Percentiles rank a stretch among this genome's conserved stretches.
Evolutionary conservation across 2,113 vertebrate genomes (phyloP).

Genomic region (Poeciliopsis occidentalis): DNA sequence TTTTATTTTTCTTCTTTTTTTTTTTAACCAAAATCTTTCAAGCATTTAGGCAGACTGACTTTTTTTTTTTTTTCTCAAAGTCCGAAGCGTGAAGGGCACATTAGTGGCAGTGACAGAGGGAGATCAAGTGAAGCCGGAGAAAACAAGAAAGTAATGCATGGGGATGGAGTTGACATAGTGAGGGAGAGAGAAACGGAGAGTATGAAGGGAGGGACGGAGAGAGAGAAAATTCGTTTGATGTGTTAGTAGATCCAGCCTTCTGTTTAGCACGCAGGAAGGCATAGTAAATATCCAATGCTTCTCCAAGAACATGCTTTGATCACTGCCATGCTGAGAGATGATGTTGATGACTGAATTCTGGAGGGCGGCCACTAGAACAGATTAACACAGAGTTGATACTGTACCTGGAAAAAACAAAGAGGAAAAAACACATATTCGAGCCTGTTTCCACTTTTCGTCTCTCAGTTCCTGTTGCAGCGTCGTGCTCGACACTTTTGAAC

Average conservation of each 20-base stretch:
- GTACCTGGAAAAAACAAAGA: conserved; percentile 15
- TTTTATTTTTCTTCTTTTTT: neutral
- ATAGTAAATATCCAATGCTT: conserved; percentile 60
- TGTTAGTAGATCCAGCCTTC: conserved; percentile 55
- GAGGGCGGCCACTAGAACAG: conserved; percentile 29
- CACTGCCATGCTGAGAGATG: conserved; percentile 39
- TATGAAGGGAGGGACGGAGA: neutral
- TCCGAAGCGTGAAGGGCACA: conserved; percentile 11
- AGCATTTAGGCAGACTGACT: conserved; percentile 30
- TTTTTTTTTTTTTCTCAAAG: neutral
- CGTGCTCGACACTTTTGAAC: conserved; percentile 22
- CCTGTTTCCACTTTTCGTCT: neutral
- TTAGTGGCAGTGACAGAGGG: conserved; percentile 32
- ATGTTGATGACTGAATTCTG: conserved; percentile 66
- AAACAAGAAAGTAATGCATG: conserved; percentile 21
- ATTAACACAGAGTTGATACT: conserved; percentile 11
- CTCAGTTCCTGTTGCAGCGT: neutral
- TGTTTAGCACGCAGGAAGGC: conserved; percentile 66
- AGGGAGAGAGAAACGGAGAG: conserved; percentile 14
- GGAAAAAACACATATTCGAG: neutral
- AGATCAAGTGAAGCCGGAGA: conserved; percentile 40
- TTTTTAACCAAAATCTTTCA: conserved; percentile 10
- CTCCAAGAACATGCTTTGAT: conserved; percentile 68
- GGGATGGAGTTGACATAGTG: conserved; percentile 11
- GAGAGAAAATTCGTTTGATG: conserved; percentile 59